Conservation (phyloP, 2,113 vertebrate genomes). For the Megalops atlanticus region DNA sequence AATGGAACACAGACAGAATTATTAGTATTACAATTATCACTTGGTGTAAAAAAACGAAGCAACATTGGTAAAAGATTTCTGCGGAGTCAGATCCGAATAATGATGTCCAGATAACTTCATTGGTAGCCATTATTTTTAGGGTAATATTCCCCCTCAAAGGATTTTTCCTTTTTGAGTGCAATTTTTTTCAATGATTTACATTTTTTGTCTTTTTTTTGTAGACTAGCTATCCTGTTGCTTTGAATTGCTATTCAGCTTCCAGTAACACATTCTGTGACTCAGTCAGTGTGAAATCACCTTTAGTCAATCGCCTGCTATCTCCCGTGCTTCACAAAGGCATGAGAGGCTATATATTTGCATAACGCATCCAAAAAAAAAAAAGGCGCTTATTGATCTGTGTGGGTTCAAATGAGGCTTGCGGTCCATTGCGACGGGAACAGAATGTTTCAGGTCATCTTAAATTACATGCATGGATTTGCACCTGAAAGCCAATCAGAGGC, state of each 20-base stretch:
- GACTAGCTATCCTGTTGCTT: too few species aligned
- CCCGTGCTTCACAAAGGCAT: not conserved
- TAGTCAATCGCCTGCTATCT: not conserved
- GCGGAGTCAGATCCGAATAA: too few species aligned
- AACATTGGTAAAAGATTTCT: too few species aligned
- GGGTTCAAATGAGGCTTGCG: not conserved
- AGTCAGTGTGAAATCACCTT: slow-evolving; percentile 10
- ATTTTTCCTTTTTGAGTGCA: too few species aligned
- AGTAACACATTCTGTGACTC: not conserved
- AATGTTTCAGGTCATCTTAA: not conserved
- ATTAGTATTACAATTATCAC: not conserved
- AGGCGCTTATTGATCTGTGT: not conserved
- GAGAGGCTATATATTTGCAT: slow-evolving; percentile 3
- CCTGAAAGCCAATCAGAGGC: not conserved
- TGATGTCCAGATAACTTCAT: too few species aligned
- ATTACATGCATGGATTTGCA: not conserved
- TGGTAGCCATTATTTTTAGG: too few species aligned
- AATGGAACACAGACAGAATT: not conserved
- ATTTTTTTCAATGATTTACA: not conserved
- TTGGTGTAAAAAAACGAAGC: not conserved
- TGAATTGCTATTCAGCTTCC: too few species aligned
- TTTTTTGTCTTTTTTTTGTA: too few species aligned
- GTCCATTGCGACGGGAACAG: not conserved
- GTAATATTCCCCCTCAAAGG: too few species aligned
- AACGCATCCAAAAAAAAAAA: not conserved